Evolutionary conservation across 2,113 vertebrate species (phyloP), one percentile per base, ranked within the genome.

Genomic region (Dipodomys stephensi): DNA sequence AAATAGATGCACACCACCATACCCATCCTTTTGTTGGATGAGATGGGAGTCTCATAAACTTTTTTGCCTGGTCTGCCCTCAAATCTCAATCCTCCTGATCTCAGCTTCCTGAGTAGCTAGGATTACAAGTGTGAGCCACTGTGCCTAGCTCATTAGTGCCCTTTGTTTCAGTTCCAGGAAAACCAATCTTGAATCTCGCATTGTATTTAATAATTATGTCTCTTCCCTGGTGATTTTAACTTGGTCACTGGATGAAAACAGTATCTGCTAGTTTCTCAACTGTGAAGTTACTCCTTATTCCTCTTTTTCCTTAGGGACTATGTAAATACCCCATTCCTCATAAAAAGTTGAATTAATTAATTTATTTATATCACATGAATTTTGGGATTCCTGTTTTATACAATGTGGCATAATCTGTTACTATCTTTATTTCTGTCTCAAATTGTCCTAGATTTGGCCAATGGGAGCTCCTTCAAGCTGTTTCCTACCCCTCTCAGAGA

Each of bases 391-490:
- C 71, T 83, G 53, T 53, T 87, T 94, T 87, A 87, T 77, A 64
- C n/a, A 83, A 76, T 77, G 71, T 77, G 35, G 87, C 60, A 76
- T 94, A 94, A 71, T 77, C 71, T 83, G 64, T 83, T 78, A 71
- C 93, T 94, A 71, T 71, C 68, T 87, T 91, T 86, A 87, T 71
- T 94, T 85, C 74, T 10, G 35, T 89, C 22, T 60, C 32, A 84
- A 68, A 88, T 46, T 84, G 73, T 88, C 80, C 60, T 73, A 88
- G 73, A 95, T 92, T 92, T 85, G 69, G 25, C 86, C 80, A 89
- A 12, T 85, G 90, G 72, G 90, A 92, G 32, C 18, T 60, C 85
- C 60, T 85, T 68, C 32, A 28, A 62, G 74, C 74, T 89, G 13
- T 35, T 64, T 88, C 62, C 73, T 68, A 22, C 73, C 23, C 44